Evolutionary conservation across 2,113 vertebrate genomes (phyloP), one percentile per base, ranked within the genome.

Genomic region (Hippocampus comes): DNA sequence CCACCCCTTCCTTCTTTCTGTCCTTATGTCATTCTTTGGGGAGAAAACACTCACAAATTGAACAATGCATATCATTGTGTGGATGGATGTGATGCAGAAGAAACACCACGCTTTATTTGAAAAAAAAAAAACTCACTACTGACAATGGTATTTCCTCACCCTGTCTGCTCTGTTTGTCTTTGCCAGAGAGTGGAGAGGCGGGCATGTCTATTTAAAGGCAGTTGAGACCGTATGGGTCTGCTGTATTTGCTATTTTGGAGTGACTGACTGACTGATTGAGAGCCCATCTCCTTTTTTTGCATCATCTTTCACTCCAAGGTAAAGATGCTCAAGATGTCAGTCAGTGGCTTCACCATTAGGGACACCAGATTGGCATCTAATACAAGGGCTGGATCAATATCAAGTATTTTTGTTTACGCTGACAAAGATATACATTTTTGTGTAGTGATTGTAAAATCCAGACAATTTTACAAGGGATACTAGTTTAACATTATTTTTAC

Each of bases 131-230:
- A 76, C 87, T 74, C 75, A 38, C 78, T 78, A 87, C 75, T 89
- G 83, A 64, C 67, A 72, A 2, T 79, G 82, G 87, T 86, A 83
- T 88, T 85, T 88, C 88, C 84, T 90, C 83, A 78, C 77, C 72
- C 79, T 67, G 49, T 82, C 69, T 67, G 41, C 76, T 77, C 8
- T 79, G 72, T 86, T 84, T 84, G 72, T 82, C 42, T 88, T 75
- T 84, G 78, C 76, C 81, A 86, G 81, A 71, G 41, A 59, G 78
- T 65, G 71, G 78, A 76, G 77, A 74, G 57, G 82, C 75, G 78
- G 79, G 64, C 53, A 9, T 72, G 80, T 85, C 85, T 87, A 81
- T 89, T 87, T 87, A 91, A 89, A 90, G 83, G 81, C 64, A 82
- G 78, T 77, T 12, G 66, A 84, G 75, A 67, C 74, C 76, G 77